phyloP scores from a whole-genome alignment of 2,888 invertebrate species.

The Scaptomyza flava region DNA sequence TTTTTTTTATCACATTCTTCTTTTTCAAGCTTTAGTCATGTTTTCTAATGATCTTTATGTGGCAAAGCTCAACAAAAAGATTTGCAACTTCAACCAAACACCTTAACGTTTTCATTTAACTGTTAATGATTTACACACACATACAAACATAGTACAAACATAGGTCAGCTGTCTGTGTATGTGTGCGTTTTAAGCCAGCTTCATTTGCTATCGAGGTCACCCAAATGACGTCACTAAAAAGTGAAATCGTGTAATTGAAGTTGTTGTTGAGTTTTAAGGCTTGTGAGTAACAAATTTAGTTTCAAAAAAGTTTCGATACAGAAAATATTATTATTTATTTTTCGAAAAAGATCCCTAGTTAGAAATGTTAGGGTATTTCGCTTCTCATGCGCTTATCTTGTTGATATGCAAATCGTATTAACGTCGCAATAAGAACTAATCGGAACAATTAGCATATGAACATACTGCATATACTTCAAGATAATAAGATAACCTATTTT shows the following conservation, averaged over 20 bases:
- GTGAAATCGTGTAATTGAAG: slow-evolving; percentile 64
- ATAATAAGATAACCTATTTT: slow-evolving; percentile 31
- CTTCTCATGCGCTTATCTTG: background rate
- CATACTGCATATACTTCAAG: background rate
- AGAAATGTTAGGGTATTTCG: too few relatives aligned
- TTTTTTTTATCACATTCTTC: too few relatives aligned
- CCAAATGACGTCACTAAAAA: slow-evolving; percentile 69
- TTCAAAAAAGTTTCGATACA: background rate
- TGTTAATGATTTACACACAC: slow-evolving; percentile 14
- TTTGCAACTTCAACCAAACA: slow-evolving; percentile 14
- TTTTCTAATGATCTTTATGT: slow-evolving; percentile 8
- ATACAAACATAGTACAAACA: slow-evolving; percentile 6
- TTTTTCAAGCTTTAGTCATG: background rate
- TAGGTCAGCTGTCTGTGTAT: slow-evolving; percentile 2
- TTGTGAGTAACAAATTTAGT: slow-evolving; percentile 15
- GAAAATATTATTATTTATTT: too few relatives aligned
- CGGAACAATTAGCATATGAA: slow-evolving; percentile 3
- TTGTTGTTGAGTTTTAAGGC: slow-evolving; percentile 5
- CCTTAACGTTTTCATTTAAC: slow-evolving; percentile 23
- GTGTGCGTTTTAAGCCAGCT: slow-evolving; percentile 18
- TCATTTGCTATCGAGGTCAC: slow-evolving; percentile 44
- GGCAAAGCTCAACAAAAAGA: slow-evolving; percentile 8
- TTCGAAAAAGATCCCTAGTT: too few relatives aligned
- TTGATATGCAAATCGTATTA: background rate
- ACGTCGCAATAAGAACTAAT: slow-evolving; percentile 16